Percentiles rank a stretch among this genome's conserved stretches.
Conservation (phyloP, 2,113 vertebrate genomes). For the Amia ocellicauda region DNA sequence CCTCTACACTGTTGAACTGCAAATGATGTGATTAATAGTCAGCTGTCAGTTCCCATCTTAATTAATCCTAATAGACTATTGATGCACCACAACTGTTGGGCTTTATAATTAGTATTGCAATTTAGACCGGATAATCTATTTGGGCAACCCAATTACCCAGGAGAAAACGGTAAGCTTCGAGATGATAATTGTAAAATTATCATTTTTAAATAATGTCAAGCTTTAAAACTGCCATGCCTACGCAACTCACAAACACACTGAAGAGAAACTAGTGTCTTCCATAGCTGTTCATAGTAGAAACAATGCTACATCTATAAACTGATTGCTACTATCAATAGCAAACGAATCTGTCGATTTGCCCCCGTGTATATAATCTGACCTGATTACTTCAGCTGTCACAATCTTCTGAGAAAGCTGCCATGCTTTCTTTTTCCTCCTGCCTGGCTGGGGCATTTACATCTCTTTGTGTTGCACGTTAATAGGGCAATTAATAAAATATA, state of each 20-base stretch:
- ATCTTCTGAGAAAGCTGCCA: constrained; percentile 91
- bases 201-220: constrained; percentile 30
- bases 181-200: constrained; percentile 60
- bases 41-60: constrained; percentile 89
- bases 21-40: constrained; percentile 84
- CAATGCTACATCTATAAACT: constrained; percentile 61
- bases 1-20: constrained; percentile 73
- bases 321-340: constrained; percentile 92
- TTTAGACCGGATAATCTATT: constrained; percentile 78
- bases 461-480: constrained; percentile 64
- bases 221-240: constrained; percentile 44
- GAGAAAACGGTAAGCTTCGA: constrained; percentile 63
- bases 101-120: constrained; percentile 95
- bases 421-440: constrained; percentile 70
- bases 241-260: not conserved
- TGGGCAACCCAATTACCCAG: constrained; percentile 82
- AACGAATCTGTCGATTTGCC: constrained; percentile 89
- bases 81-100: constrained; percentile 90
- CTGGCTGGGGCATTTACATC: constrained; percentile 56
- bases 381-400: constrained; percentile 84
- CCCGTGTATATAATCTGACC: constrained; percentile 92
- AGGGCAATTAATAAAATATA: constrained; percentile 90
- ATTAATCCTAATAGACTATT: constrained; percentile 98
- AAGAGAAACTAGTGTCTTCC: constrained; percentile 36
- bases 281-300: constrained; percentile 43